phyloP scores from a whole-genome alignment of 1,140 invertebrate species.

The Ooceraea biroi region DNA sequence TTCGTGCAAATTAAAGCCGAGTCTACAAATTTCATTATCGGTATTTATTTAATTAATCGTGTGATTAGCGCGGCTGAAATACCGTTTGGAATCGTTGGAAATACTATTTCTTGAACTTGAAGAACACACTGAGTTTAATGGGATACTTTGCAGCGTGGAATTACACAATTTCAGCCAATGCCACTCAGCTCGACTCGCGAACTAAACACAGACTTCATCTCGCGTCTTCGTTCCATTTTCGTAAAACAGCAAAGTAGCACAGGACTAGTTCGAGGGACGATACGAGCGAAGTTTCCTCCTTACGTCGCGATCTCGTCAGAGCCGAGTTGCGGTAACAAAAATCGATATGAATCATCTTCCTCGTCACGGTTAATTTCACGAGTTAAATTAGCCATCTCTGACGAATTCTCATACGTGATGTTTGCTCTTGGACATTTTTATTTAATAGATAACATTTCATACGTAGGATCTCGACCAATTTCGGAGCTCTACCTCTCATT shows the following conservation, averaged over 20 bases:
- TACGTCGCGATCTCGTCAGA: background rate
- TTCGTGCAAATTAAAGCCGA: slow-evolving; percentile 21
- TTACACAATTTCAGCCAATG: slow-evolving; percentile 1
- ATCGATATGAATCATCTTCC: slow-evolving; percentile 15
- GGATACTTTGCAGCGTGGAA: background rate
- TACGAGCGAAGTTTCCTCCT: slow-evolving; percentile 14
- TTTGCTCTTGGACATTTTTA: background rate
- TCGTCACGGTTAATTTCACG: slow-evolving; percentile 4
- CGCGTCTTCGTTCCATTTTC: slow-evolving; percentile 15
- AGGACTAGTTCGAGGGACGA: background rate
- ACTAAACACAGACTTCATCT: slow-evolving; percentile 23
- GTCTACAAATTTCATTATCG: background rate
- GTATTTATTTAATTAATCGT: slow-evolving; percentile 10
- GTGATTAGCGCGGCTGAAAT: background rate
- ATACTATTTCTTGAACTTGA: background rate
- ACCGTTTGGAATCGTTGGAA: background rate
- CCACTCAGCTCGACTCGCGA: background rate
- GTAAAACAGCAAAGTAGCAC: background rate
- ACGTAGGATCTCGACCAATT: slow-evolving; percentile 26
- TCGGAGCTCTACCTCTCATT: background rate
- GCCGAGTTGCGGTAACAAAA: background rate
- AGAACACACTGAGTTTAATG: background rate
- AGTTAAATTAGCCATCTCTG: background rate
- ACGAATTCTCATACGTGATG: background rate
- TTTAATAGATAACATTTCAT: slow-evolving; percentile 15